A percentile compares a stretch with the other conserved stretches of the same genome.
Conservation (phyloP, 2,888 invertebrate genomes). For the Drosophila paucipuncta region DNA sequence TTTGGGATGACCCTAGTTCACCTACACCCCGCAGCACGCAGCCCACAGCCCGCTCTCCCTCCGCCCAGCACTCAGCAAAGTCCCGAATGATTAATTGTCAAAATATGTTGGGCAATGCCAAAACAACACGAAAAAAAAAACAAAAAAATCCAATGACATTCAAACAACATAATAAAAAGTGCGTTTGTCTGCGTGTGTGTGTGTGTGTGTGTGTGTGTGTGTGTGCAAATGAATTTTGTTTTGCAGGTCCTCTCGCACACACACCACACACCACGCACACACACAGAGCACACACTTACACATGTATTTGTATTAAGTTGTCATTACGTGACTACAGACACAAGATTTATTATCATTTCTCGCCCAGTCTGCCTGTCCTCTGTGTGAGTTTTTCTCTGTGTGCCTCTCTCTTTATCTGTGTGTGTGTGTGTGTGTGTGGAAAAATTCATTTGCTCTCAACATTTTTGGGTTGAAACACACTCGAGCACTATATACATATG, state of each 20-base stretch:
- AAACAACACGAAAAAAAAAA: conserved; percentile 28
- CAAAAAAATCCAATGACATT: conserved; percentile 32
- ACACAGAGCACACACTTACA: conserved; percentile 45
- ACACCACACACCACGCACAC: conserved; percentile 17
- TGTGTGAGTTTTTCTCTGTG: conserved; percentile 9
- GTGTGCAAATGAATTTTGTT: conserved; percentile 54
- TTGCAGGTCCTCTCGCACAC: conserved; percentile 35
- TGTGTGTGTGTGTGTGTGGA: conserved; percentile 29
- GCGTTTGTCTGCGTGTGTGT: conserved; percentile 44
- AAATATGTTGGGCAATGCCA: conserved; percentile 74
- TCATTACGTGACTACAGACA: conserved; percentile 84
- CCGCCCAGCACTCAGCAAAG: conserved; percentile 30
- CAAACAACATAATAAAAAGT: conserved; percentile 77
- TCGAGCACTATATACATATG: conserved; percentile 8
- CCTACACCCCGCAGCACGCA: neutral
- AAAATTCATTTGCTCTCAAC: conserved; percentile 62
- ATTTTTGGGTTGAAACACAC: conserved; percentile 18
- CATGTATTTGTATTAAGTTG: conserved; percentile 83
- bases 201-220: conserved; percentile 16
- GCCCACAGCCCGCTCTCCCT: neutral
- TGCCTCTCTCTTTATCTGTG: conserved; percentile 2
- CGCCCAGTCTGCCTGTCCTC: conserved; percentile 32
- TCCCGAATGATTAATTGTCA: conserved; percentile 79
- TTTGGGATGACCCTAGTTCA: conserved; percentile 32
- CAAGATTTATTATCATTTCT: conserved; percentile 82